These are phyloP conservation scores for Melanotaenia maccullochi DNA, from an alignment of 2,797 vertebrate genomes.

Conservation along the genomic window DNA sequence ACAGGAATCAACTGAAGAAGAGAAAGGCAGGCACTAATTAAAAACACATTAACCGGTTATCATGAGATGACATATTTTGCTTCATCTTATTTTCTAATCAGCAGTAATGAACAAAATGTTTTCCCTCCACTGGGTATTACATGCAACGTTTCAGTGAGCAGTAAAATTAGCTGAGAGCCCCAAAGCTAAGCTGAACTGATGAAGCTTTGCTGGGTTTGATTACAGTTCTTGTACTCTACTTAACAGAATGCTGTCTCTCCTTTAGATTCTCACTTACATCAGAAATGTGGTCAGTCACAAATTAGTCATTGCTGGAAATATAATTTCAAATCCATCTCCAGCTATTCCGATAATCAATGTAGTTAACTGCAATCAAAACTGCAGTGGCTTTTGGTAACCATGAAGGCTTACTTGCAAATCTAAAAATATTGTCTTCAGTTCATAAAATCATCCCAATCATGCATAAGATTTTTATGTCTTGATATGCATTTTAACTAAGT, in stretches of 20 bases:
- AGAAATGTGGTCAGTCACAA: conserved; percentile 48
- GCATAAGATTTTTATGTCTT: background rate
- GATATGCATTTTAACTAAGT: background rate
- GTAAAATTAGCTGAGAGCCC: conserved; percentile 70
- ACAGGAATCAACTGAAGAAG: conserved; percentile 57
- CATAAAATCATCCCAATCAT: background rate
- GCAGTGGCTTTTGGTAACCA: conserved; percentile 24
- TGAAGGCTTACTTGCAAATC: conserved; percentile 9
- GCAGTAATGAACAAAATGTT: conserved; percentile 73
- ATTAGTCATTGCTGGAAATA: conserved; percentile 61
- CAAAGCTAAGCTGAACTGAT: conserved; percentile 62
- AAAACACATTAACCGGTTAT: conserved; percentile 80
- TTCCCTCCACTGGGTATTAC: conserved; percentile 74
- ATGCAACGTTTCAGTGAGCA: conserved; percentile 73
- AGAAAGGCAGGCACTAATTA: conserved; percentile 71
- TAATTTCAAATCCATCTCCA: conserved; percentile 17
- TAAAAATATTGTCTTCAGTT: conserved; percentile 20
- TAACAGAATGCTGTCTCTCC: conserved; percentile 56
- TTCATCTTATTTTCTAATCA: conserved; percentile 77
- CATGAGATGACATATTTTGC: conserved; percentile 75
- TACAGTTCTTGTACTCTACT: conserved; percentile 66
- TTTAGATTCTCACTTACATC: conserved; percentile 54
- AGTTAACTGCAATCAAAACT: conserved; percentile 32
- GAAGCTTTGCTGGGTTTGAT: conserved; percentile 69
- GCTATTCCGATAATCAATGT: conserved; percentile 24